Evolutionary conservation across 2,888 invertebrate genomes (phyloP).

Genomic region (Hirtodrosophila alboralis): DNA sequence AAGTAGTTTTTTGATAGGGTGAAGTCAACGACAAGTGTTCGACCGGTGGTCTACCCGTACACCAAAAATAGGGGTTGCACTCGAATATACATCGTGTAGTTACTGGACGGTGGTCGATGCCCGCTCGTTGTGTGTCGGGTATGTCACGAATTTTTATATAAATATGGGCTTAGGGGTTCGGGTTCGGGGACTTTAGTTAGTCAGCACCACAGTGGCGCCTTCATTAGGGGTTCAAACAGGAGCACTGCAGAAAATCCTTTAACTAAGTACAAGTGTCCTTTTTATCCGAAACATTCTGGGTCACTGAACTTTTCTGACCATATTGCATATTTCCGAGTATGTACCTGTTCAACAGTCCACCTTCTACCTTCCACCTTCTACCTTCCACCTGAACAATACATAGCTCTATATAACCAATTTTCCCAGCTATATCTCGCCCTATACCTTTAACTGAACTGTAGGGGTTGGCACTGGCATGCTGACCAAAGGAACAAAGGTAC

Average conservation of each 20-base stretch:
- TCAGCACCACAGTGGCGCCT: conserved; percentile 21
- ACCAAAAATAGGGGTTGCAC: conserved; percentile 34
- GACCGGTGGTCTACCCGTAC: conserved; percentile 4
- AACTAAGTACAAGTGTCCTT: neutral
- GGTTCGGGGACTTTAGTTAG: neutral
- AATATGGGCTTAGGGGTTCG: conserved; percentile 2
- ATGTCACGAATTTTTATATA: conserved; percentile 1
- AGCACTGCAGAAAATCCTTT: neutral
- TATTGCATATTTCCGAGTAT: conserved; percentile 9
- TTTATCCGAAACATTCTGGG: neutral
- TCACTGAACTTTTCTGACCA: conserved; percentile 29
- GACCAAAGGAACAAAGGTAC: conserved; percentile 25
- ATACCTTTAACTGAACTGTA: conserved; percentile 12
- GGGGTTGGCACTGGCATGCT: conserved; percentile 31
- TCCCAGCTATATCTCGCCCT: conserved; percentile 3
- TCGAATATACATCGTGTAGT: conserved; percentile 5
- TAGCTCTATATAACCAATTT: conserved; percentile 17
- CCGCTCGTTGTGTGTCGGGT: conserved; percentile 29
- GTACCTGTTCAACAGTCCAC: conserved; percentile 7
- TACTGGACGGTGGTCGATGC: conserved; percentile 47
- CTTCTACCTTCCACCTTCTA: conserved; percentile 2
- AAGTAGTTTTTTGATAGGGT: conserved; percentile 5
- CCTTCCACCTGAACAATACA: neutral
- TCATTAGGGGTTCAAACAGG: conserved; percentile 1
- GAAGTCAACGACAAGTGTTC: conserved; percentile 11